These are phyloP conservation scores for Drosophila pseudotalamancana DNA, from an alignment of 2,888 invertebrate species.

Conservation along the genomic window DNA sequence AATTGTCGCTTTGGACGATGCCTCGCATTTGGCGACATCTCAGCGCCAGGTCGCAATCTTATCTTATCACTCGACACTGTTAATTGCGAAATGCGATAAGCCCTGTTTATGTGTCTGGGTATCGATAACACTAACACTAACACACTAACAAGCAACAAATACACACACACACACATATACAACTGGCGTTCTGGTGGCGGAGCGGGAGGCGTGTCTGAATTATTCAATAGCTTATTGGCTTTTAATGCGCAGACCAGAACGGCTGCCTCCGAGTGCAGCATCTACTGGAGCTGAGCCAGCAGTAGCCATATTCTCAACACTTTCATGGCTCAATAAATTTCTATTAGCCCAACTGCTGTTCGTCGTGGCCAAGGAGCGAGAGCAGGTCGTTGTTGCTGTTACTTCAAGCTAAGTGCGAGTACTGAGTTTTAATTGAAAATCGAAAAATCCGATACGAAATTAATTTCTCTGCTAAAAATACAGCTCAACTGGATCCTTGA, in stretches of 20 bases:
- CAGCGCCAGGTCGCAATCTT: constrained; percentile 21
- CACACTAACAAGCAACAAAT: constrained; percentile 20
- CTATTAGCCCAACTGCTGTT: constrained; percentile 60
- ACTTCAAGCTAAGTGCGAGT: constrained; percentile 39
- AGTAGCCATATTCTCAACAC: constrained; percentile 70
- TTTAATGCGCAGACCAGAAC: constrained; percentile 60
- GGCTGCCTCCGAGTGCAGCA: constrained; percentile 13
- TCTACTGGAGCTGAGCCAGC: constrained; percentile 4
- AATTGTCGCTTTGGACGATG: constrained; percentile 21
- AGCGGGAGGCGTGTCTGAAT: constrained; percentile 27
- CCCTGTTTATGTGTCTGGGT: constrained; percentile 12
- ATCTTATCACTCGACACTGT: constrained; percentile 46
- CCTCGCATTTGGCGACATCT: constrained; percentile 19
- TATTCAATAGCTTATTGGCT: constrained; percentile 74
- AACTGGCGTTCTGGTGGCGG: too few relatives aligned
- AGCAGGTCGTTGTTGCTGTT: constrained; percentile 13
- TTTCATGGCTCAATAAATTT: constrained; percentile 78
- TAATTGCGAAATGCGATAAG: constrained; percentile 49
- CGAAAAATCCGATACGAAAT: constrained; percentile 81
- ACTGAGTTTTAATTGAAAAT: constrained; percentile 82
- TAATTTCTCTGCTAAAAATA: constrained; percentile 79
- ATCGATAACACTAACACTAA: constrained; percentile 32
- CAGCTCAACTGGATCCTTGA: constrained; percentile 44
- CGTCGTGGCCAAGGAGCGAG: constrained; percentile 4
- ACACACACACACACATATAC: too few relatives aligned